Evolutionary conservation across 2,113 vertebrate genomes (phyloP), one percentile per base, ranked within the genome.

Genomic region (Brachyistius frenatus): DNA sequence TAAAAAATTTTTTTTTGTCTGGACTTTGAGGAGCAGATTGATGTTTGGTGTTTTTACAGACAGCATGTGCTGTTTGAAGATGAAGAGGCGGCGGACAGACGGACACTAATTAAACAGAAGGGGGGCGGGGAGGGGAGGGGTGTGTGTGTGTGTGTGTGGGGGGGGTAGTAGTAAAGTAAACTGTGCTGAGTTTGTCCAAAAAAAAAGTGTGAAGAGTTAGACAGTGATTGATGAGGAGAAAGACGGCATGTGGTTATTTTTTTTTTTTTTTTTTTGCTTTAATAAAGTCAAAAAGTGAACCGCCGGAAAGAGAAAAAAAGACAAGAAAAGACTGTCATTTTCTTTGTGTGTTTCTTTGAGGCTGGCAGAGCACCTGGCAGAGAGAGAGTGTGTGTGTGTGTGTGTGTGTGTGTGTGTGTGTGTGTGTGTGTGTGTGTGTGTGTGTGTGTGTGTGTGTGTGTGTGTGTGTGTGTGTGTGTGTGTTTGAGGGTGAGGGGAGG

Each of bases 11-110:
- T 23, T 23, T 23, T 23, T 23, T 23, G 23, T 23, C 23, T 23
- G 23, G 23, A 23, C 23, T 23, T 23, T 23, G 23, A 23, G 23
- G 46, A 83, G 74, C 66, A 76, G 82, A 68, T 75, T 73, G 78
- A 78, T 75, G 67, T 78, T 73, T 67, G 61, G 52, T 72, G 62
- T 75, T 31, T 69, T 77, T 75, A 69, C 83, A 85, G 84, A 50
- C 55, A 35, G 57, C 73, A 76, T 88, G 81, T 85, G 85, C 56
- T 47, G 82, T 86, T 81, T 84, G 81, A 88, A 91, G 88, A 90
- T 90, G 86, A 90, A 86, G 74, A 74, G 58, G 41, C 52, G 13
- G 46, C 33, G 58, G 80, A 85, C 85, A 89, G 91, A 89, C 57
- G 72, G 86, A 69, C 66, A 9, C 66, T 89, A 76, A 89, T 90